Conservation (phyloP, 23 tunicate genomes). For the Pegea sp. region DNA sequence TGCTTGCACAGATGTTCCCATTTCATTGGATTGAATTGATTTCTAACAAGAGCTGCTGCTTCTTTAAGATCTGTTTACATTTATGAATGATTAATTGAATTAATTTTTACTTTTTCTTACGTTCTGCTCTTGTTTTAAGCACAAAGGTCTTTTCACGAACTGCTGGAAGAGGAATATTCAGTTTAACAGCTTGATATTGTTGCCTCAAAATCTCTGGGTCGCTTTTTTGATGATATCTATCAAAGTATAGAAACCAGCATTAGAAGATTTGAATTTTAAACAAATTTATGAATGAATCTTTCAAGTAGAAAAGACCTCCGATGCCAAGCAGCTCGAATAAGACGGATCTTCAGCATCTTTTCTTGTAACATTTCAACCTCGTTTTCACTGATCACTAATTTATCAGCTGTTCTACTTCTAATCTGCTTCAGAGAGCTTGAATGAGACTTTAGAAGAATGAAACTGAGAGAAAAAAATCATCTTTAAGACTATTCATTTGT, state of each 20-base stretch:
- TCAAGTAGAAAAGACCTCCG: slow-evolving; percentile 13
- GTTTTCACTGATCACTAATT: slow-evolving; percentile 44
- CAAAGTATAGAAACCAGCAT: no score
- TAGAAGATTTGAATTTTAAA: neutral
- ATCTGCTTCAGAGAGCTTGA: no score
- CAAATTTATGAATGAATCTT: neutral
- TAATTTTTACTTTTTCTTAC: no score
- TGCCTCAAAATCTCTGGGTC: slow-evolving; percentile 28
- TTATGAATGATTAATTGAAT: no score
- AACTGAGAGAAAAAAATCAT: slow-evolving; percentile 10
- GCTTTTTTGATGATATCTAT: slow-evolving; percentile 50
- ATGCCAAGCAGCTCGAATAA: slow-evolving; percentile 46
- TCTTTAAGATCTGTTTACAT: slow-evolving; percentile 36
- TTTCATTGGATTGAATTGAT: no score
- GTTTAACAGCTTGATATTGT: slow-evolving; percentile 12
- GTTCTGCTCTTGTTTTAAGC: slow-evolving; percentile 41
- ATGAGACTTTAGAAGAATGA: slow-evolving; percentile 38
- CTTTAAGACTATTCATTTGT: neutral
- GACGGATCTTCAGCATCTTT: slow-evolving; percentile 36
- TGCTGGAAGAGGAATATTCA: slow-evolving; percentile 43
- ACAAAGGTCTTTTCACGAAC: slow-evolving; percentile 75
- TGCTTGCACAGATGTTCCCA: slow-evolving; percentile 54
- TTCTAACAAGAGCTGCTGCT: slow-evolving; percentile 22
- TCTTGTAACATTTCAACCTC: slow-evolving; percentile 17
- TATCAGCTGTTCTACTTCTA: no score